Base-by-base conservation (phyloP, 1,140 invertebrate genomes). In the Harpegnathos saltator region DNA sequence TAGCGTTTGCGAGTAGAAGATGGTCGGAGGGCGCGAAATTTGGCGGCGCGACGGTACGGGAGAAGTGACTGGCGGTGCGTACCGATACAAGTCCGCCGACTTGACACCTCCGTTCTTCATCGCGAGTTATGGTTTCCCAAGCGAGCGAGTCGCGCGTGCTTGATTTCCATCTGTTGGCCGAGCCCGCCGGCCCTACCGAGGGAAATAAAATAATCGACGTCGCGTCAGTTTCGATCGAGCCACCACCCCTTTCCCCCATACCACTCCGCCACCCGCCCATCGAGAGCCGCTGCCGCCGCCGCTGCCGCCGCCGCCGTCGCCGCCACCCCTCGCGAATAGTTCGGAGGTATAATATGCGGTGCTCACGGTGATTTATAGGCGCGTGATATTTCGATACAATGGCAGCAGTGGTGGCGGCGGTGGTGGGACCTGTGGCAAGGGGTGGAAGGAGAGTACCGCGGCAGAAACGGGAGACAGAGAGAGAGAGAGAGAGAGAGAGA, bases 321-420 rank as follows among this genome's bases (percentile, higher is more conserved):
- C 62, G 38, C 59, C 73, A 69, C 83, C 78, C 80, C 71, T 80
- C 83, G 85, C 87, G 90, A 88, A 90, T 87, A 89, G 90, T 88
- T 87, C 85, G 72, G 82, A 71, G 90, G 85, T 90, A 91, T 91
- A 91, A 91, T 92, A 91, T 89, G 89, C 89, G 87, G 71, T 84
- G 82, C 90, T 90, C 83, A 38, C 26, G 82, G 86, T 92, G 91
- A 92, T 92, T 92, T 92, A 92, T 92, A 86, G 85, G 75, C 81
- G 86, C 86, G 88, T 91, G 88, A 91, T 91, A 92, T 92, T 91
- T 91, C 91, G 91, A 91, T 91, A 91, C 91, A 92, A 91, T 91
- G 86, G 83, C 85, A 82, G 83, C 52, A 54, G 75, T 48, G 73
- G 85, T 73, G 80, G 88, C 63, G 84, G 68, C 50, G 68, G 62